Evolutionary conservation across 2,113 vertebrate species (phyloP).

Genomic region (Peromyscus maniculatus): DNA sequence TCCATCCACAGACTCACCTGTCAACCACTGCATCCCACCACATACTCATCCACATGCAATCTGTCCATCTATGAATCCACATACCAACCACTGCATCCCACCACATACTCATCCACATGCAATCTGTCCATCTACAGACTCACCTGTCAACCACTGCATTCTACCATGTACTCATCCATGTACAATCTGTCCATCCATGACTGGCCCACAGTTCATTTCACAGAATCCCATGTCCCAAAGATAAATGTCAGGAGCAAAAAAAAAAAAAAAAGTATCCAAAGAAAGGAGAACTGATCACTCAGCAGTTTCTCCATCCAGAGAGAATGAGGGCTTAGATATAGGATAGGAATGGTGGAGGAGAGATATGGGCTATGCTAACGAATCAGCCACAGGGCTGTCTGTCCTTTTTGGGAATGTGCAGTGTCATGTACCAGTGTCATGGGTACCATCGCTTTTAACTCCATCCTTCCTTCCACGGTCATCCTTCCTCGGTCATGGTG

Average conservation of each 20-base stretch:
- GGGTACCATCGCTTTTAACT: too few species aligned
- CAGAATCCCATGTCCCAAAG: not conserved
- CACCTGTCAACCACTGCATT: not conserved
- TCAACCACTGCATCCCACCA: not conserved
- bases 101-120: accelerated
- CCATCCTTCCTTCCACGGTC: too few species aligned
- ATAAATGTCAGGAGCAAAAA: not conserved
- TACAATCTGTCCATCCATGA: not conserved
- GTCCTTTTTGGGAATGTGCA: not conserved
- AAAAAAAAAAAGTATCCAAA: too few species aligned
- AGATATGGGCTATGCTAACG: not conserved
- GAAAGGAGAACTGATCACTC: not conserved
- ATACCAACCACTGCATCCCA: not conserved
- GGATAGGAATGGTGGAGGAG: not conserved
- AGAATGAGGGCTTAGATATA: not conserved
- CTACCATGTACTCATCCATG: accelerated
- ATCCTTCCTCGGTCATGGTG: too few species aligned
- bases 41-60: not conserved
- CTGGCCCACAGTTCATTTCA: not conserved
- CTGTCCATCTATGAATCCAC: not conserved
- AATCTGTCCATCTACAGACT: not conserved
- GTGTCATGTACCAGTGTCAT: too few species aligned
- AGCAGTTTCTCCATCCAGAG: too few species aligned
- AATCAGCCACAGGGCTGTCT: not conserved
- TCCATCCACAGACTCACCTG: not conserved